Percentiles rank a stretch among this genome's conserved stretches.
phyloP scores from a whole-genome alignment of 2,888 invertebrate species.

The Arctia plantaginis region DNA sequence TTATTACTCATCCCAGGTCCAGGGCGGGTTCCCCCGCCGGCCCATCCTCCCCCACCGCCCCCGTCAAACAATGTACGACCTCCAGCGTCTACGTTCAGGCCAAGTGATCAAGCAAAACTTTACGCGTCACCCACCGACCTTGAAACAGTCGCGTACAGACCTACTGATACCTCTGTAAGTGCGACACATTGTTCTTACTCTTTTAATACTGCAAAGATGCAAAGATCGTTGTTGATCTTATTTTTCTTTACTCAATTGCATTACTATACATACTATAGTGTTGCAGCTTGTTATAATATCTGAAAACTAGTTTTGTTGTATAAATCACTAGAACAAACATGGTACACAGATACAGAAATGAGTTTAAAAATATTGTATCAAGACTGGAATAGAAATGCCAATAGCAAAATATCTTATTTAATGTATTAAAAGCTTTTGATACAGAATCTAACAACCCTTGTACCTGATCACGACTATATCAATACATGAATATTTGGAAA shows the following conservation, averaged over 20 bases:
- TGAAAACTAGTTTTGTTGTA: no score
- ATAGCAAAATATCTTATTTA: no score
- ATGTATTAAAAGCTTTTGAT: no score
- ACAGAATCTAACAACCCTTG: no score
- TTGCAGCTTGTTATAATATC: no score
- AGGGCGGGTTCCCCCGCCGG: slow-evolving; percentile 90
- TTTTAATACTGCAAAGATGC: neutral
- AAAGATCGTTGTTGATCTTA: neutral
- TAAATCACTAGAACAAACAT: no score
- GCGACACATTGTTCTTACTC: neutral
- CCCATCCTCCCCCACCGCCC: slow-evolving; percentile 92
- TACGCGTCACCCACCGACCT: slow-evolving; percentile 96
- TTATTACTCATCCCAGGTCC: slow-evolving; percentile 49
- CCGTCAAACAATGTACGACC: slow-evolving; percentile 87
- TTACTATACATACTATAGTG: no score
- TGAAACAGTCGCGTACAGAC: slow-evolving; percentile 77
- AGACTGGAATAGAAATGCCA: no score
- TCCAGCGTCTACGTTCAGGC: slow-evolving; percentile 95
- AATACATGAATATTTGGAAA: neutral
- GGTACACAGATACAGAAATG: no score
- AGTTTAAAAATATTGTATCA: no score
- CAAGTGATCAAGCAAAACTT: slow-evolving; percentile 84
- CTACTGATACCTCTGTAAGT: slow-evolving; percentile 38
- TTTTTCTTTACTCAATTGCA: no score
- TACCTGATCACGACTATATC: neutral